Conservation (phyloP, 2,797 vertebrate genomes). For the Pangasius larnaudii region DNA sequence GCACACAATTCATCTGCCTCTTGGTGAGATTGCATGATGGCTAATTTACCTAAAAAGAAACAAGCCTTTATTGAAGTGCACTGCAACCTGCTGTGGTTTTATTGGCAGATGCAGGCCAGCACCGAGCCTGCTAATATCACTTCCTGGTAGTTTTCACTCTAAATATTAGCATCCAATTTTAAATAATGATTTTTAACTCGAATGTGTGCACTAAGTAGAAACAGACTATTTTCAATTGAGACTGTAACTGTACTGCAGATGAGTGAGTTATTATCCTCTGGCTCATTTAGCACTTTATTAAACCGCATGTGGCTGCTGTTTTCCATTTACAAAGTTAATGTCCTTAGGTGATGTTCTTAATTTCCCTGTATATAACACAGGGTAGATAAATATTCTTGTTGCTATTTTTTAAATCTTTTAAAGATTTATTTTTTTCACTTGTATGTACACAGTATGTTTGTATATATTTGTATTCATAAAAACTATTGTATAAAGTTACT, state of each 20-base stretch:
- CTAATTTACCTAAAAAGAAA: conserved; percentile 58
- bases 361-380: neutral
- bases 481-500: neutral
- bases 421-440: neutral
- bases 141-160: neutral
- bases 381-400: neutral
- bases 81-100: conserved; percentile 25
- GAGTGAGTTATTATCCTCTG: neutral
- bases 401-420: neutral
- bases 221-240: neutral
- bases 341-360: neutral
- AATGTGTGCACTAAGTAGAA: conserved; percentile 1
- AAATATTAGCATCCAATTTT: conserved; percentile 19
- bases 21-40: conserved; percentile 52
- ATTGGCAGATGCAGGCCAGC: conserved; percentile 5
- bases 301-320: neutral
- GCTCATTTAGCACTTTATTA: neutral
- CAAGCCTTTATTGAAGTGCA: conserved; percentile 37
- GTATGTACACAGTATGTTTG: neutral
- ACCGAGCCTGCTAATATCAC: neutral
- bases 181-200: conserved; percentile 1
- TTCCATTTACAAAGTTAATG: neutral
- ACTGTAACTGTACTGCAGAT: neutral
- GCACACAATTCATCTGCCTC: conserved; percentile 53
- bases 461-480: neutral